Evolutionary conservation across 2,797 vertebrate species (phyloP), one percentile per base, ranked within the genome.

Genomic region (Pampus argenteus): DNA sequence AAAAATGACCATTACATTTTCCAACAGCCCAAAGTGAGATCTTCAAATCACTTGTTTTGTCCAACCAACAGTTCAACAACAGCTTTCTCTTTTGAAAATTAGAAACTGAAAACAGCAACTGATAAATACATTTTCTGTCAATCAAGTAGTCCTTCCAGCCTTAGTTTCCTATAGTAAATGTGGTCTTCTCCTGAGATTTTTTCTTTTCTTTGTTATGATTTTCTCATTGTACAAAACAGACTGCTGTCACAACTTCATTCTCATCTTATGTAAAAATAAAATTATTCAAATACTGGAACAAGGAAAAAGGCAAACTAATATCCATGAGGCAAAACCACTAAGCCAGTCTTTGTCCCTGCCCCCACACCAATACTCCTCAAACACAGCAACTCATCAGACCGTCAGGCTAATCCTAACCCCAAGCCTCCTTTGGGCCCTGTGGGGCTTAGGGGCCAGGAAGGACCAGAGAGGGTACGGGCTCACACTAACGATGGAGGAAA

Each of bases 401-500:
- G 64, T 83, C 73, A 67, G 71, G 61, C 71, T 73, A 62, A 87
- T 63, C 80, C 85, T 81, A 71, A 88, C 87, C 87, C 83, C 70
- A 49, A 57, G 76, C 61, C 82, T 83, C 76, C 65, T 85, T 48
- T 64, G 68, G 78, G 87, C 76, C 91, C 87, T 62, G 6, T 73
- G 88, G 88, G 86, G 80, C 77, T 83, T 71, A 61, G 73, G 83
- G 89, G 88, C 87, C 89, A 90, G 81, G 78, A 87, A 88, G 86
- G 84, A 88, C 87, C 86, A 87, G 69, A 71, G 54, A 88, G 87
- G 87, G 82, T 82, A 88, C 71, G 25, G 79, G 86, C 88, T 90
- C 79, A 81, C 85, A 86, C 89, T 93, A 93, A 93, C 91, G 87
- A 92, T 84, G 81, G 90, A 93, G 89, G 92, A 94, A 91, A 91